phyloP scores from a whole-genome alignment of 2,888 invertebrate genomes.

The Corbicula japonica region DNA sequence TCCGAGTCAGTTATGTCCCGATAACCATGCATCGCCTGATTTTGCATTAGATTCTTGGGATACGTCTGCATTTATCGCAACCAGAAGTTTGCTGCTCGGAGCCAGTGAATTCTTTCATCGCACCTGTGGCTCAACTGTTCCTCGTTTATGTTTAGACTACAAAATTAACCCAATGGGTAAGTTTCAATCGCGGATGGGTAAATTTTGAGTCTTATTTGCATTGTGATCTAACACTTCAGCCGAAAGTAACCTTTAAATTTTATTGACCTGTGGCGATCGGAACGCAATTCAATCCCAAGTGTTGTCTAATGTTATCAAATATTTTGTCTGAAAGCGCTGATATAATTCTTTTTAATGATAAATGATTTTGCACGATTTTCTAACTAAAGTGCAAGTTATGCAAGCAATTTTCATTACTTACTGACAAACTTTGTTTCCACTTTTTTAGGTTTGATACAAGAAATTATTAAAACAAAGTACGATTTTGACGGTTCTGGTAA shows the following conservation, averaged over 20 bases:
- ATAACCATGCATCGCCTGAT: background rate
- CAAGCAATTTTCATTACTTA: background rate
- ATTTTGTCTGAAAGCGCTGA: background rate
- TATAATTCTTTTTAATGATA: background rate
- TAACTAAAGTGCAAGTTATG: background rate
- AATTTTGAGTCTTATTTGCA: background rate
- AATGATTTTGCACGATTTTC: background rate
- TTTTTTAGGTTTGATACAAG: constrained; percentile 9
- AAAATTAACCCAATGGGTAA: constrained; percentile 35
- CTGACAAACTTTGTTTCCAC: background rate
- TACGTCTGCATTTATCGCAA: constrained; percentile 40
- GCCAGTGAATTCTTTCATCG: constrained; percentile 17
- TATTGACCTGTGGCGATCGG: background rate
- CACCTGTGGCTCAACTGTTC: constrained; percentile 24
- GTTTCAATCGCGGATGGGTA: background rate
- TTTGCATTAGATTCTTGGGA: constrained; percentile 35
- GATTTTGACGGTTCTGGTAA: constrained; percentile 47
- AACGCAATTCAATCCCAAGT: background rate
- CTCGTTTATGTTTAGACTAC: constrained; percentile 37
- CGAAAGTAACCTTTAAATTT: background rate
- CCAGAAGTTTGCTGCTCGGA: constrained; percentile 40
- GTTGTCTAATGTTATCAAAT: background rate
- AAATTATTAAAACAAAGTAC: constrained; percentile 26
- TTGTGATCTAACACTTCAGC: background rate
- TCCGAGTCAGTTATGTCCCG: constrained; percentile 2